A percentile compares a stretch with the other conserved stretches of the same genome.
These are phyloP conservation scores for Patella pellucida DNA, from an alignment of 2,888 invertebrate species.

Conservation along the genomic window DNA sequence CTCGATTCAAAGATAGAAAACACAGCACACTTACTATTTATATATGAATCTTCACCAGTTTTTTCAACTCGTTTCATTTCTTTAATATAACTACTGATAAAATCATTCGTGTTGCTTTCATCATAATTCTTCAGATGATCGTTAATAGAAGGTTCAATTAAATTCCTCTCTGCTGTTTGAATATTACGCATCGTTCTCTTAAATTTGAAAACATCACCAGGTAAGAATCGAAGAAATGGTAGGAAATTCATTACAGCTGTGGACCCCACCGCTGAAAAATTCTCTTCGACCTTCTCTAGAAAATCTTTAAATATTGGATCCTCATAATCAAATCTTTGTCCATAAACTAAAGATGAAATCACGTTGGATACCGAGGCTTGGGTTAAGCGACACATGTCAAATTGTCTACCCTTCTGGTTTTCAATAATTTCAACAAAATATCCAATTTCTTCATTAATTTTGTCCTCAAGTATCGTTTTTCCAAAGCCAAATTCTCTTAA, in stretches of 20 bases:
- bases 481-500: constrained; percentile 25
- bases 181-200: constrained; percentile 27
- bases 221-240: constrained; percentile 38
- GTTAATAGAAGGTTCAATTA: constrained; percentile 24
- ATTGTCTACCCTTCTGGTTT: neutral
- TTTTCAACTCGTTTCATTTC: constrained; percentile 32
- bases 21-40: constrained; percentile 27
- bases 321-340: constrained; percentile 24
- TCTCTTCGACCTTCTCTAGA: constrained; percentile 19
- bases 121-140: constrained; percentile 32
- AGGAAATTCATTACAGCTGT: constrained; percentile 25
- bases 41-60: constrained; percentile 25
- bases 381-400: constrained; percentile 17
- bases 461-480: constrained; percentile 20
- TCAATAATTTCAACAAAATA: constrained; percentile 13
- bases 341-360: constrained; percentile 24
- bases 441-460: constrained; percentile 23
- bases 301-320: constrained; percentile 19
- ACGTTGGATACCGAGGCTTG: constrained; percentile 24
- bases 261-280: constrained; percentile 2
- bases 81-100: constrained; percentile 42
- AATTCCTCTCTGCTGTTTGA: constrained; percentile 13
- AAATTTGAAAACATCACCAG: constrained; percentile 40
- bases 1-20: no score
- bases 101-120: constrained; percentile 39